phyloP scores from a whole-genome alignment of 2,888 invertebrate species.

The Marasmarcha lunaedactyla region DNA sequence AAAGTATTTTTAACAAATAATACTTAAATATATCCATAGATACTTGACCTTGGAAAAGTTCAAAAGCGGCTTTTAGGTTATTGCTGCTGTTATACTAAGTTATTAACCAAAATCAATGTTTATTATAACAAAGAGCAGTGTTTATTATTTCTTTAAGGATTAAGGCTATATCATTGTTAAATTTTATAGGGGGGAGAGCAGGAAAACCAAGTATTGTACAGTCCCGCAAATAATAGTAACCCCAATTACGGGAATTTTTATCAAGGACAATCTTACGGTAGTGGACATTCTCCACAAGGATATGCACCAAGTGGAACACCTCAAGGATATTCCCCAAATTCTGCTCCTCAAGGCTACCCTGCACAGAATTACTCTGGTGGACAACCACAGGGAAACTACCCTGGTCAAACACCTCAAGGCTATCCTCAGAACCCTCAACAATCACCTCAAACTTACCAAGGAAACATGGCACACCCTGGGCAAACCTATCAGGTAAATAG shows the following conservation, averaged over 20 bases:
- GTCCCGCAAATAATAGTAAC: constrained; percentile 51
- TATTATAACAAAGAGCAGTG: too few species aligned
- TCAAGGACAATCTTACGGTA: constrained; percentile 57
- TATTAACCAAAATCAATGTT: too few species aligned
- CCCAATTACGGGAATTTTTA: constrained; percentile 55
- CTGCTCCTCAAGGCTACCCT: constrained; percentile 50
- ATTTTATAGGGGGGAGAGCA: constrained; percentile 53
- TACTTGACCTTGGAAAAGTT: too few species aligned
- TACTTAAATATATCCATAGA: too few species aligned
- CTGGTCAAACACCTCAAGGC: constrained; percentile 43
- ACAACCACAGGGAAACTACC: constrained; percentile 38
- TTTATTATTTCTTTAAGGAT: too few species aligned
- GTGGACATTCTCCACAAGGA: constrained; percentile 58
- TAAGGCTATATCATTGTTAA: too few species aligned
- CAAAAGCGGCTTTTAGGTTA: too few species aligned
- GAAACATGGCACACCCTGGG: constrained; percentile 52
- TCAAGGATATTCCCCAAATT: constrained; percentile 49
- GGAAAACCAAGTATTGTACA: constrained; percentile 55
- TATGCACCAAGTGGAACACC: constrained; percentile 47
- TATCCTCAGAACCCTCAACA: constrained; percentile 56
- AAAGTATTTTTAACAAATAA: too few species aligned
- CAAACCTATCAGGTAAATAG: constrained; percentile 65
- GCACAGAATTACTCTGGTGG: constrained; percentile 47
- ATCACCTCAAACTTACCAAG: constrained; percentile 51
- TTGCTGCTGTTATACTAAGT: too few species aligned